Evolutionary conservation across 1,140 invertebrate genomes (phyloP), one percentile per base, ranked within the genome.

Genomic region (Sycophaga agraensis): DNA sequence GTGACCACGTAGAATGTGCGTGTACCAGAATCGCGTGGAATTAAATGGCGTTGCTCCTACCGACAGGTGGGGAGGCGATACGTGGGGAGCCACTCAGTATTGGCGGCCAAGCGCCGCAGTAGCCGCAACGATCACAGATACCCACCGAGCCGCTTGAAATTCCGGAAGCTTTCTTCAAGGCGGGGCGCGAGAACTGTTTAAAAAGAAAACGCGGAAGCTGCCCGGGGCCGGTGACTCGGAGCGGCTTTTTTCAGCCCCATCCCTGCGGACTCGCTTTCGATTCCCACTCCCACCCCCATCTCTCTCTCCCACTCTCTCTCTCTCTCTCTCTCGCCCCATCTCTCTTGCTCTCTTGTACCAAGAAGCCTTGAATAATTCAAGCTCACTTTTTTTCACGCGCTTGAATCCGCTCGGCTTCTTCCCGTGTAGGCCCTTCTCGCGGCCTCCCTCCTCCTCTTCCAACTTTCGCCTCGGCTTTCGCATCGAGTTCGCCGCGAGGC

Each of bases 161-260:
- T 58, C 34, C n/a, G 9, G 19, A 24, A 16, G n/a, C 31, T 35
- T 57, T 22, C 19, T 22, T 7, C 6, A 3, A 11, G 37, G 11
- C 12, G n/a, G 9, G 9, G 11, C 5, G 0, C 40, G 21, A 42
- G 17, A 8, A 21, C 21, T 22, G 21, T 19, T 9, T 24, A 31
- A 14, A 34, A 12, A 12, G 26, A 34, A 43, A 19, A 28, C 19
- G 19, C 45, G 17, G 22, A 26, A 46, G 16, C 28, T 16, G 42
- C 43, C 14, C 26, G 2, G 12, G 21, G 28, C 14, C 45, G 45
- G 34, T 26, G 22, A 46, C 26, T 9, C 42, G 11, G 37, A 57
- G 54, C 39, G 16, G 17, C 16, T 42, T 42, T 42, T 42, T 57
- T 57, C 26, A 57, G 37, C 49, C 40, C 17, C 39, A 54, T 9